Evolutionary conservation across 2,888 invertebrate genomes (phyloP).

Genomic region (Dynastes maya): DNA sequence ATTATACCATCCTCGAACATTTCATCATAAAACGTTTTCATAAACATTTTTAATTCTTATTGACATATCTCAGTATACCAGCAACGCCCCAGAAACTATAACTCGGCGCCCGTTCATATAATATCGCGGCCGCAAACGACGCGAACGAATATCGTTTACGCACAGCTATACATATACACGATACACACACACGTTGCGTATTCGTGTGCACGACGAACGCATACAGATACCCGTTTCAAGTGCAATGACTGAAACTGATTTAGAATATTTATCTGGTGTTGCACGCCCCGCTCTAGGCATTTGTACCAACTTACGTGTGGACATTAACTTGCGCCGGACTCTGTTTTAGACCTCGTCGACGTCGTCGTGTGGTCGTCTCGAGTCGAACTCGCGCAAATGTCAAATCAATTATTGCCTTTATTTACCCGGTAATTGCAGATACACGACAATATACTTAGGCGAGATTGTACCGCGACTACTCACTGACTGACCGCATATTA

Average conservation of each 20-base stretch:
- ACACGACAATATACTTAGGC: slow-evolving; percentile 60
- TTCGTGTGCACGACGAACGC: neutral
- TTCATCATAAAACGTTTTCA: too few relatives aligned
- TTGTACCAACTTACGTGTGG: too few relatives aligned
- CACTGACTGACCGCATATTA: neutral
- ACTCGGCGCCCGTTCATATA: too few relatives aligned
- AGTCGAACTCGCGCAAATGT: slow-evolving; percentile 58
- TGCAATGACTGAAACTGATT: slow-evolving; percentile 56
- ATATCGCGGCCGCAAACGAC: too few relatives aligned
- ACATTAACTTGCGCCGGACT: slow-evolving; percentile 11
- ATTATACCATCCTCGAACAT: too few relatives aligned
- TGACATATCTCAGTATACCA: too few relatives aligned
- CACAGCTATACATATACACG: neutral
- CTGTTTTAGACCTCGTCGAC: too few relatives aligned
- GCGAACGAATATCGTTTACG: neutral
- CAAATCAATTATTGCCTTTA: slow-evolving; percentile 58
- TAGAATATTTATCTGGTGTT: slow-evolving; percentile 54
- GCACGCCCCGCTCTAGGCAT: neutral
- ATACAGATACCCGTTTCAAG: slow-evolving; percentile 45
- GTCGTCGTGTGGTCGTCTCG: slow-evolving; percentile 4
- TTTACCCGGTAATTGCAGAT: slow-evolving; percentile 55
- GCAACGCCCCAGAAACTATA: too few relatives aligned
- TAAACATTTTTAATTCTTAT: too few relatives aligned
- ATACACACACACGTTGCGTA: neutral
- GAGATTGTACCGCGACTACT: too few relatives aligned